A percentile compares a stretch with the other conserved stretches of the same genome.
Evolutionary conservation across 2,888 invertebrate species (phyloP).

Genomic region (Drosophila meridionalis): DNA sequence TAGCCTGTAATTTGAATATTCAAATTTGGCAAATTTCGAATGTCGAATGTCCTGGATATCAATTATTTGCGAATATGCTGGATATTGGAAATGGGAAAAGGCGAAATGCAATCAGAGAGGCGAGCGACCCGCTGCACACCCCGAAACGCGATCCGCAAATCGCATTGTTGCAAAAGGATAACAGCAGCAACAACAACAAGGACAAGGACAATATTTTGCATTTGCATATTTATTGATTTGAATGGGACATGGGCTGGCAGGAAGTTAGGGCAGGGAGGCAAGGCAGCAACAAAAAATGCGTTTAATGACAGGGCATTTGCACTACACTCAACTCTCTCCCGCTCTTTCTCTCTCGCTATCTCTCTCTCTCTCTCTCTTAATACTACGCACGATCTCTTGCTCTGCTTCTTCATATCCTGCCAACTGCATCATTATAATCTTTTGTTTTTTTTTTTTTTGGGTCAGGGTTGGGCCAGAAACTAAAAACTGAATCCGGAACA

Average conservation of each 20-base stretch:
- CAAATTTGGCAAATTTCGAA: constrained; percentile 54
- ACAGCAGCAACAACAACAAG: constrained; percentile 30
- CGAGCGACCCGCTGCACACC: constrained; percentile 7
- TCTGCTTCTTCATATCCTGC: constrained; percentile 42
- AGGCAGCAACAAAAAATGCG: constrained; percentile 32
- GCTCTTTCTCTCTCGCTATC: constrained; percentile 7
- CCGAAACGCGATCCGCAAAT: constrained; percentile 37
- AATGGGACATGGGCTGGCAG: constrained; percentile 30
- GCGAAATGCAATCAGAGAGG: constrained; percentile 48
- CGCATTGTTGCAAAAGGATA: constrained; percentile 75
- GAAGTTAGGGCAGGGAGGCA: constrained; percentile 8
- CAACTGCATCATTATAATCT: constrained; percentile 68
- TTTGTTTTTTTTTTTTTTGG: constrained; percentile 47
- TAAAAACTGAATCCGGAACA: constrained; percentile 41
- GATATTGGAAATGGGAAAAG: constrained; percentile 49
- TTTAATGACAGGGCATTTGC: constrained; percentile 70
- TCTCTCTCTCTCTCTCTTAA: constrained; percentile 37
- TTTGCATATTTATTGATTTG: constrained; percentile 79
- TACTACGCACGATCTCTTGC: constrained; percentile 55
- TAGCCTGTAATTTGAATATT: constrained; percentile 74
- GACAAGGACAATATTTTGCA: constrained; percentile 43
- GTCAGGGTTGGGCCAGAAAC: constrained; percentile 57
- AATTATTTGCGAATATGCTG: constrained; percentile 78
- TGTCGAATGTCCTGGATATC: constrained; percentile 59
- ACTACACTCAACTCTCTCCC: constrained; percentile 11